Evolutionary conservation across 2,113 vertebrate species (phyloP).

Genomic region (Bubalus kerabau): DNA sequence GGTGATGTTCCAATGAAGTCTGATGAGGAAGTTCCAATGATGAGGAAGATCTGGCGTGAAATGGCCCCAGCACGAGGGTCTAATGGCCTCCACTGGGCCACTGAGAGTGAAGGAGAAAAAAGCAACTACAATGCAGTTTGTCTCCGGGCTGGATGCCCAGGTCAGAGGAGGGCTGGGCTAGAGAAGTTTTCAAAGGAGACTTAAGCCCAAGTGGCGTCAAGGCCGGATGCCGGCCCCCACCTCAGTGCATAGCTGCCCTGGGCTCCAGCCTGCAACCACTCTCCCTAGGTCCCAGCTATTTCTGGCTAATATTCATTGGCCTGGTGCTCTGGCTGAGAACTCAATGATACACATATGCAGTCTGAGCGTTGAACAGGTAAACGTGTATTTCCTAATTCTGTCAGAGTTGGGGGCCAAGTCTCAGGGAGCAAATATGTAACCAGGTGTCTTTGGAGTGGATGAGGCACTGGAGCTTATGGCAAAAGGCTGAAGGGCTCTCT

Average conservation of each 20-base stretch:
- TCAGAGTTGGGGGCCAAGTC: constrained; percentile 1
- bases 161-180: neutral
- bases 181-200: neutral
- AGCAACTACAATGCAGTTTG: neutral
- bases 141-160: neutral
- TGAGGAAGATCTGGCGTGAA: neutral
- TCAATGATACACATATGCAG: neutral
- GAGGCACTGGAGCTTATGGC: neutral
- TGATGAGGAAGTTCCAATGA: neutral
- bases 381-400: neutral
- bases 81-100: neutral
- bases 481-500: neutral
- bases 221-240: neutral
- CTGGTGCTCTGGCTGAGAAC: neutral
- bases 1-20: neutral
- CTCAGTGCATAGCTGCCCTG: neutral
- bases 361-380: constrained; percentile 7
- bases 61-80: neutral
- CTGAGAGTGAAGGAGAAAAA: neutral
- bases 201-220: neutral
- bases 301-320: neutral
- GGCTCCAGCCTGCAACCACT: neutral
- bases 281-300: neutral
- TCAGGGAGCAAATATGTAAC: neutral
- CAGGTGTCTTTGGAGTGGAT: neutral